Conservation (phyloP, 2,113 vertebrate species). For the Chaetodon auriga region DNA sequence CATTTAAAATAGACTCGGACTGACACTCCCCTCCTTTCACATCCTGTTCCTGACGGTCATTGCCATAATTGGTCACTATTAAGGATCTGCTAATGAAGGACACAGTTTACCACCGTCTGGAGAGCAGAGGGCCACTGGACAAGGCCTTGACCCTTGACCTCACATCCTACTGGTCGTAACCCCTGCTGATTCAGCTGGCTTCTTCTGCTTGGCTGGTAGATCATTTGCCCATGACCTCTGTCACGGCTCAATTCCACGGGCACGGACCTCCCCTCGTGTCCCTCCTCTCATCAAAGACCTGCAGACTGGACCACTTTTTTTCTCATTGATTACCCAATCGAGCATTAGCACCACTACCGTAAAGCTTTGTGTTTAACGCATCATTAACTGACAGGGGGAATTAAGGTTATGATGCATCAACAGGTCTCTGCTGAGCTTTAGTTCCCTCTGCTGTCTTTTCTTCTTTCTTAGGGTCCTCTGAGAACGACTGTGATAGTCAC, state of each 20-base stretch:
- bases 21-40: slow-evolving; percentile 15
- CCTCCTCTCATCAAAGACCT: slow-evolving; percentile 29
- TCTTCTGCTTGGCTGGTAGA: slow-evolving; percentile 19
- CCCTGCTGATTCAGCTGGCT: slow-evolving; percentile 60
- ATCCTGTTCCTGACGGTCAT: slow-evolving; percentile 19
- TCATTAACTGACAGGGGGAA: slow-evolving; percentile 49
- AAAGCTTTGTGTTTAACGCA: slow-evolving; percentile 58
- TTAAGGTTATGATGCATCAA: slow-evolving; percentile 42
- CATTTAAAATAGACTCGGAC: not conserved
- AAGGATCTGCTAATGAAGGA: slow-evolving; percentile 42
- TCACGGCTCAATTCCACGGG: slow-evolving; percentile 59
- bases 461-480: not conserved
- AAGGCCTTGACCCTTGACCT: slow-evolving; percentile 69
- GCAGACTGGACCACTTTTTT: slow-evolving; percentile 15
- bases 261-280: slow-evolving; percentile 29
- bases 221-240: slow-evolving; percentile 67
- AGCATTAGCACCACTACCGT: slow-evolving; percentile 11
- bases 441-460: slow-evolving; percentile 14
- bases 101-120: slow-evolving; percentile 48
- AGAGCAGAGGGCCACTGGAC: slow-evolving; percentile 43
- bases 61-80: slow-evolving; percentile 19
- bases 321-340: slow-evolving; percentile 55
- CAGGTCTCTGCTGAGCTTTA: slow-evolving; percentile 22
- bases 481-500: not conserved
- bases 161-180: slow-evolving; percentile 46